Conservation (phyloP, 2,888 invertebrate species). For the Drosophila prolongata region DNA sequence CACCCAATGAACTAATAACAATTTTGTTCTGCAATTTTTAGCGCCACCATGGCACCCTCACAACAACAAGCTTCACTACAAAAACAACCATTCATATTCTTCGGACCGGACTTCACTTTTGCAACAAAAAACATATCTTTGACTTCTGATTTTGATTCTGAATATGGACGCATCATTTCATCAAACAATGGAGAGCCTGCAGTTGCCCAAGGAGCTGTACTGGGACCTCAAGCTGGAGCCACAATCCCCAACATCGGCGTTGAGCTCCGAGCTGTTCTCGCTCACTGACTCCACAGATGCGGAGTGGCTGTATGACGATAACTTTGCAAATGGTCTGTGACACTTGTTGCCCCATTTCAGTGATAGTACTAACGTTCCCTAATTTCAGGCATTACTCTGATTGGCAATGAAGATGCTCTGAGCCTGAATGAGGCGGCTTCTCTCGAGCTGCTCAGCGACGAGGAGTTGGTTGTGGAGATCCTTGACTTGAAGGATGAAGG, state of each 20-base stretch:
- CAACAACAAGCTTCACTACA: conserved; percentile 77
- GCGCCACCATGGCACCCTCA: conserved; percentile 93
- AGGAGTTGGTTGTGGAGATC: conserved; percentile 80
- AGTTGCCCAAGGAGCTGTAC: conserved; percentile 82
- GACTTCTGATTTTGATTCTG: conserved; percentile 40
- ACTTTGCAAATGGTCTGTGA: conserved; percentile 82
- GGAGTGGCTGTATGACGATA: conserved; percentile 75
- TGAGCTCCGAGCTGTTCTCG: conserved; percentile 79
- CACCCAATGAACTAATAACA: conserved; percentile 11
- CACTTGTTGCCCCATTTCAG: neutral
- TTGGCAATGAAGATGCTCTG: conserved; percentile 44
- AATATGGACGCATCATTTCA: conserved; percentile 50
- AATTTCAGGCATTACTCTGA: conserved; percentile 68
- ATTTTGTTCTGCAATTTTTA: conserved; percentile 84
- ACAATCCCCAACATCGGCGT: conserved; percentile 75
- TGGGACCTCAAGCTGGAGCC: conserved; percentile 84
- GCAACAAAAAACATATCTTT: conserved; percentile 39
- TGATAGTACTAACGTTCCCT: conserved; percentile 1
- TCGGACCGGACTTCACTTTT: conserved; percentile 86
- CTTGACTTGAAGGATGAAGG: conserved; percentile 80
- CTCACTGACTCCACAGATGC: conserved; percentile 64
- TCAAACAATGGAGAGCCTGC: conserved; percentile 82
- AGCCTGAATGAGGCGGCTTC: conserved; percentile 38
- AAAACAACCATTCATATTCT: conserved; percentile 85
- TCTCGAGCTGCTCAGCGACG: conserved; percentile 64